Conservation (phyloP, 2,888 invertebrate genomes). For the Byasa hedistus region DNA sequence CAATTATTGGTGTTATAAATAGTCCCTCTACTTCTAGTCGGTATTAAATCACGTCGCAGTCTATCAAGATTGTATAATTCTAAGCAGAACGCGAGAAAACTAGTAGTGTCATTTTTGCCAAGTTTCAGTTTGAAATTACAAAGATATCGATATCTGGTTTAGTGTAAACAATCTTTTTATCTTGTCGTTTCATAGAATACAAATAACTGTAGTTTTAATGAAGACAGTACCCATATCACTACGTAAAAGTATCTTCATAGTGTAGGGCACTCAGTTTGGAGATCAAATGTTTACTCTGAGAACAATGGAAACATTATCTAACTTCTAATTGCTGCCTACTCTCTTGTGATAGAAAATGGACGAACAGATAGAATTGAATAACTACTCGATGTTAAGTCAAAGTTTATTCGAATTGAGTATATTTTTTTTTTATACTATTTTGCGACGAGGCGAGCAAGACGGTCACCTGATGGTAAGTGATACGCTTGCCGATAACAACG, state of each 20-base stretch:
- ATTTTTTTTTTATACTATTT: too few species aligned
- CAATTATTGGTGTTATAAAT: too few species aligned
- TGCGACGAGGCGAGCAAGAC: too few species aligned
- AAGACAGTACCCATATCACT: neutral
- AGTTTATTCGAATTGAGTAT: neutral
- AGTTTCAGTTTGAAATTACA: too few species aligned
- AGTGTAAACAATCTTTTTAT: neutral
- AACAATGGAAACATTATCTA: conserved; percentile 7
- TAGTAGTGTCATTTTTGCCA: too few species aligned
- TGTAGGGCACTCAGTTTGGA: neutral
- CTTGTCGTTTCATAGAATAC: neutral
- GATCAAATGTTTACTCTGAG: conserved; percentile 1
- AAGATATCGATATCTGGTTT: too few species aligned
- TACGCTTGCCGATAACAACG: too few species aligned
- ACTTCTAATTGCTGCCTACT: conserved; percentile 1
- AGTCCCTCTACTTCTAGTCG: too few species aligned
- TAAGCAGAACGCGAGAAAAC: too few species aligned
- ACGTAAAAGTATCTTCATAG: neutral
- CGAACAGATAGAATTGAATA: neutral
- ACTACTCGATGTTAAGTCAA: neutral
- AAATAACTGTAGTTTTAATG: neutral
- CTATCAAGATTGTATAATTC: too few species aligned
- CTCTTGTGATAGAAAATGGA: neutral
- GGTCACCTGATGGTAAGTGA: too few species aligned
- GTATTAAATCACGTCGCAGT: too few species aligned